A percentile compares a stretch with the other conserved stretches of the same genome.
Conservation (phyloP, 64 coral and sea anemone genomes). For the Dendrophyllia cribrosa region DNA sequence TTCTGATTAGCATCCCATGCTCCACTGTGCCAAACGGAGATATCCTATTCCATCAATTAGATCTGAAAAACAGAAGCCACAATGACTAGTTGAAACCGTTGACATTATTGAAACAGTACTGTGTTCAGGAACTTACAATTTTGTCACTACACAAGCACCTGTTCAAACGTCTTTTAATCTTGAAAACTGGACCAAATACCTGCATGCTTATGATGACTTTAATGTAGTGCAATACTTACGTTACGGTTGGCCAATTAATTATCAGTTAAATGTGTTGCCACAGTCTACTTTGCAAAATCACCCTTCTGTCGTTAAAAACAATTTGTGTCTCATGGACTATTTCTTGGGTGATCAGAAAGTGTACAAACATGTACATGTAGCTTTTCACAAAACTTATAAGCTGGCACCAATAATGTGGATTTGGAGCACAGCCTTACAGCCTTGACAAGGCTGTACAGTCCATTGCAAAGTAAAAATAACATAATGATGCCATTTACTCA, state of each 20-base stretch:
- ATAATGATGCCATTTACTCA: too few relatives aligned
- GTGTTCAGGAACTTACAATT: background rate
- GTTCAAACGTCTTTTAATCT: background rate
- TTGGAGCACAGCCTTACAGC: too few relatives aligned
- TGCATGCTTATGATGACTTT: constrained; percentile 19
- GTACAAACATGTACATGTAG: too few relatives aligned
- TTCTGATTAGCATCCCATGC: constrained; percentile 22
- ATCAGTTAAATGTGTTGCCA: background rate
- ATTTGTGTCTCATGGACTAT: constrained; percentile 2
- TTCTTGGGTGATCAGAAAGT: too few relatives aligned
- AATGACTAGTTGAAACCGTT: constrained; percentile 2
- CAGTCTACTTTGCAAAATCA: constrained; percentile 27
- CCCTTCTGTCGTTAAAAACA: background rate
- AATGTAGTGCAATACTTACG: constrained; percentile 13
- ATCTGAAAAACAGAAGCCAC: constrained; percentile 5
- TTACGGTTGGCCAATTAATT: constrained; percentile 65
- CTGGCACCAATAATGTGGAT: too few relatives aligned
- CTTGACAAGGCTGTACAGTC: too few relatives aligned
- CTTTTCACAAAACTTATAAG: too few relatives aligned
- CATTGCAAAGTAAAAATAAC: too few relatives aligned
- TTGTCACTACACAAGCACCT: background rate
- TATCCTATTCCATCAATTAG: background rate
- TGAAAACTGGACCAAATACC: constrained; percentile 15
- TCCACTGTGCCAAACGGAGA: constrained; percentile 6
- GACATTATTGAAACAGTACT: background rate